Evolutionary conservation across 2,797 vertebrate species (phyloP), one percentile per base, ranked within the genome.

Genomic region (Tragopan temminckii): DNA sequence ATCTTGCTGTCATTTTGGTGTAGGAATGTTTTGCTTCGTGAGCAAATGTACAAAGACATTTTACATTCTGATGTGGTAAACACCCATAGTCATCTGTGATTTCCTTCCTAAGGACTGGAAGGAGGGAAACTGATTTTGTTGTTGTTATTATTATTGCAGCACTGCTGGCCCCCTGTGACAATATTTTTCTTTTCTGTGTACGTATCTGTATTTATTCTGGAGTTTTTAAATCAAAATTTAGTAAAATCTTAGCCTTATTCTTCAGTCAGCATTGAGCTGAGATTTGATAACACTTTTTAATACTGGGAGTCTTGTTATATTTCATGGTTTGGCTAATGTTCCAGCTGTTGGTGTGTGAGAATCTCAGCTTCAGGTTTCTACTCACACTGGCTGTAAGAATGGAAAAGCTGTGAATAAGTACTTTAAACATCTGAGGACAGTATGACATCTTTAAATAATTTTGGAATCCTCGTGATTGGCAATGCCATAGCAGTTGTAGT

Each of bases 261-360:
- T 75, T 86, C 33, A 88, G 48, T 25, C 35, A 71, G 24, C 23
- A 57, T 14, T 76, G 70, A 46, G 76, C 36, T 86, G 71, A 50
- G 63, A 72, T 55, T 17, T 81, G 21, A 42, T 85, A 87, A 70
- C 13, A 12, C 7, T 79, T 90, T 27, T 63, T 74, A 48, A 27
- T 35, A 11, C 59, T 50, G 12, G 19, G 29, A 85, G n/a, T 61
- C 31, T 58, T 76, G 35, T 0, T 7, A 12, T 68, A 38, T 66
- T 89, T 87, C 19, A 24, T 66, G 20, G 21, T 66, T 92, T 72
- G 67, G 55, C 88, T 91, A 81, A 62, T 38, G 66, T 40, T 91
- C 45, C 74, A 83, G 88, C 55, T 81, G n/a, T 50, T 68, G 35
- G 21, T 55, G 27, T 61, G 40, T 81, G 83, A 89, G 42, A 88